Percentiles rank a stretch among this genome's conserved stretches.
These are phyloP conservation scores for Willisornis vidua DNA, from an alignment of 2,113 vertebrate genomes.

Conservation along the genomic window DNA sequence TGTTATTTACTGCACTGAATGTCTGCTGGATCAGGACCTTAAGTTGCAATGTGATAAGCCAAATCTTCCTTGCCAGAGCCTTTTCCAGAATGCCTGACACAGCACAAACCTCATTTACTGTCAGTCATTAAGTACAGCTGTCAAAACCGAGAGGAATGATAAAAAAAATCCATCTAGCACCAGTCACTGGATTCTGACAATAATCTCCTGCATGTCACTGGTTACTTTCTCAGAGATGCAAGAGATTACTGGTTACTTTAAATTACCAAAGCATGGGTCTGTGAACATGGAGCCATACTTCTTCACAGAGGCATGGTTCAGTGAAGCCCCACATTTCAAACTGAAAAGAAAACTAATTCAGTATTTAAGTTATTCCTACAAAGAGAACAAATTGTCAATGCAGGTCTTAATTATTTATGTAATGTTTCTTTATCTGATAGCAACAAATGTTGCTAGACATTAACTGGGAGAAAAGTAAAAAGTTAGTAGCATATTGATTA, in stretches of 20 bases:
- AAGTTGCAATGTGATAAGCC: background rate
- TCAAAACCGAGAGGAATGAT: background rate
- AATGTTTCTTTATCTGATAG: background rate
- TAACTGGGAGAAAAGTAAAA: background rate
- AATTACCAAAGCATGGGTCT: background rate
- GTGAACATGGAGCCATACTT: background rate
- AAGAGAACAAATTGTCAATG: background rate
- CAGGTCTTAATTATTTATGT: constrained; percentile 25
- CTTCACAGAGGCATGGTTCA: background rate
- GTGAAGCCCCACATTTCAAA: background rate
- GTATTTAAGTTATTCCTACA: background rate
- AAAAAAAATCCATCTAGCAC: background rate
- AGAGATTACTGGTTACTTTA: constrained; percentile 31
- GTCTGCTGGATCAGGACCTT: background rate
- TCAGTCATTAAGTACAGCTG: background rate
- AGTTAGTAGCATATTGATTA: background rate
- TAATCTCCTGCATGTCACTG: constrained; percentile 3
- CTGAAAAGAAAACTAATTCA: background rate
- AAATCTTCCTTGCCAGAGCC: constrained; percentile 11
- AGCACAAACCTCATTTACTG: background rate
- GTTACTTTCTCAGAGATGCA: background rate
- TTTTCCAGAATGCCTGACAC: background rate
- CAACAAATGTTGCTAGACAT: background rate
- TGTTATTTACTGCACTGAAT: background rate
- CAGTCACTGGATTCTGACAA: background rate